Conservation (phyloP, 2,113 vertebrate genomes). For the Psammodynastes pulverulentus region DNA sequence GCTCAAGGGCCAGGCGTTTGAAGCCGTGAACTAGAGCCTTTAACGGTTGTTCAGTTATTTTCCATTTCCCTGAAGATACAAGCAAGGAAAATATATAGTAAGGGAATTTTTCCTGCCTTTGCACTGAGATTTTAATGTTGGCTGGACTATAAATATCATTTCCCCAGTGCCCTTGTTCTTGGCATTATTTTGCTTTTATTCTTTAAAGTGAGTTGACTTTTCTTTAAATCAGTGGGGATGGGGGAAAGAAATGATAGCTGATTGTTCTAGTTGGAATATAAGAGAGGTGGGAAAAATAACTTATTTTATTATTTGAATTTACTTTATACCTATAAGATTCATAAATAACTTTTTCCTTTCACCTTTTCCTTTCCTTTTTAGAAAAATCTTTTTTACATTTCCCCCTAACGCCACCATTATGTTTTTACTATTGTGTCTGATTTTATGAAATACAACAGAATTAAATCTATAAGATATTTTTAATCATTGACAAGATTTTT, state of each 20-base stretch:
- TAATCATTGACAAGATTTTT: slow-evolving; percentile 53
- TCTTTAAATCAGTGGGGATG: slow-evolving; percentile 49
- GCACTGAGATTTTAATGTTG: slow-evolving; percentile 72
- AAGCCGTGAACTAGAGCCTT: slow-evolving; percentile 36
- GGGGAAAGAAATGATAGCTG: slow-evolving; percentile 59
- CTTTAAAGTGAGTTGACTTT: slow-evolving; percentile 80
- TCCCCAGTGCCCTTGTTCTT: slow-evolving; percentile 75
- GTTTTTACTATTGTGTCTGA: slow-evolving; percentile 62
- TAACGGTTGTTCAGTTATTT: slow-evolving; percentile 63
- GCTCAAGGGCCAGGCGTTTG: no score
- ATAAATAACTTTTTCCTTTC: slow-evolving; percentile 70
- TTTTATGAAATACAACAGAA: slow-evolving; percentile 51
- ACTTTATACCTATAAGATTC: slow-evolving; percentile 28
- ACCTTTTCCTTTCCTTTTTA: slow-evolving; percentile 35
- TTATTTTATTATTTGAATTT: slow-evolving; percentile 90
- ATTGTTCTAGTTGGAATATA: slow-evolving; percentile 67
- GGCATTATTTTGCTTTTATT: slow-evolving; percentile 72
- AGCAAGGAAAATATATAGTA: slow-evolving; percentile 57
- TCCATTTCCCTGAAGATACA: slow-evolving; percentile 61
- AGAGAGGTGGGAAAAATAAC: slow-evolving; percentile 73
- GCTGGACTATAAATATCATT: slow-evolving; percentile 79
- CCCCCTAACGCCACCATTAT: slow-evolving; percentile 12
- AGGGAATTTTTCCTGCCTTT: slow-evolving; percentile 62
- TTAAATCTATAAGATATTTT: slow-evolving; percentile 41
- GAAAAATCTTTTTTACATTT: slow-evolving; percentile 11